These are phyloP conservation scores for Pelodytes ibericus DNA, from an alignment of 2,797 vertebrate species.

Conservation along the genomic window DNA sequence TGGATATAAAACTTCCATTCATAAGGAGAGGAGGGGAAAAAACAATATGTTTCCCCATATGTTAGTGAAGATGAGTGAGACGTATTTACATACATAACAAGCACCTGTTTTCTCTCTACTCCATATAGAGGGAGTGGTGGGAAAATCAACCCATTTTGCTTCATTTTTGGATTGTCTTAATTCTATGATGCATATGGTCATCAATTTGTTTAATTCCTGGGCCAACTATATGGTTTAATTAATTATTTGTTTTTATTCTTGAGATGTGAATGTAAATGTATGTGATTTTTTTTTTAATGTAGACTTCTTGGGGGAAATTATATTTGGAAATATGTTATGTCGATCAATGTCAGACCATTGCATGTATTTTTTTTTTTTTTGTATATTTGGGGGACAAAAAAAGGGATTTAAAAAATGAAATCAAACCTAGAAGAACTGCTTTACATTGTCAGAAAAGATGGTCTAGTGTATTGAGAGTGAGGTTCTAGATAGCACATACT, in stretches of 20 bases:
- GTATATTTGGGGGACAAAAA: no score
- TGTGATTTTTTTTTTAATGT: no score
- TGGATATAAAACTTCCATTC: conserved; percentile 51
- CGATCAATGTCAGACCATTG: no score
- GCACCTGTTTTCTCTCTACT: conserved; percentile 51
- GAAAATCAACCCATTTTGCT: conserved; percentile 30
- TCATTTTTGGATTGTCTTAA: conserved; percentile 23
- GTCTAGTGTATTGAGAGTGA: no score
- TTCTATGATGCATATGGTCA: conserved; percentile 40
- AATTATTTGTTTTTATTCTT: not conserved
- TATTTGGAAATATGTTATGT: no score
- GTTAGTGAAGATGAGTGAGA: conserved; percentile 28
- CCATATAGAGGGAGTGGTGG: conserved; percentile 43
- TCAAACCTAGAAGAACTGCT: no score
- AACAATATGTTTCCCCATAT: conserved; percentile 55
- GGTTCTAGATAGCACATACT: no score
- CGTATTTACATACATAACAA: conserved; percentile 46
- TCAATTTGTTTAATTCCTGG: conserved; percentile 9
- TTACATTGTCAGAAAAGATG: no score
- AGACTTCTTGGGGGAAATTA: no score
- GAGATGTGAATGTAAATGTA: no score
- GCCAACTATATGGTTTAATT: not conserved
- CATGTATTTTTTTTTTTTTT: no score
- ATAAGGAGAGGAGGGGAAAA: conserved; percentile 15
- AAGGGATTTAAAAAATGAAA: no score